Evolutionary conservation across 2,888 invertebrate genomes (phyloP), one percentile per base, ranked within the genome.

Genomic region (Heliconius aoede): DNA sequence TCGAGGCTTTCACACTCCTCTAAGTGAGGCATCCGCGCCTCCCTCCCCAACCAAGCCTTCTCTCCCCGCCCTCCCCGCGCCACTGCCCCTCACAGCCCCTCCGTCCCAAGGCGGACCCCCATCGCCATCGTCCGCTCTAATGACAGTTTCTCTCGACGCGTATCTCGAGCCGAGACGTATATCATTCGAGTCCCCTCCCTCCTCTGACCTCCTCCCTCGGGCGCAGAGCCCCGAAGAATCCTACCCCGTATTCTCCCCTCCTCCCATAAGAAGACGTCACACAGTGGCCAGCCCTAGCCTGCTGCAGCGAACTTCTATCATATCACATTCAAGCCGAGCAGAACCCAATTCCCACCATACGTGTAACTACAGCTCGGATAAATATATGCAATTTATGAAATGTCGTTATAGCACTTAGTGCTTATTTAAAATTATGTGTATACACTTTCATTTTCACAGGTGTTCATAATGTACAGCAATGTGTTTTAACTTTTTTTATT

Each of bases 191-290:
- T 97, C 97, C 11, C 97, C 97, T 18, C 96, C 97, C 5, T 95
- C 96, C 82, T 97, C 97, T 74, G 97, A 97, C 80, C 90, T 97
- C 65, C 95, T 96, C 82, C 95, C 95, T 28, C 95, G 96, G 36
- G 95, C 95, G 32, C 95, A 95, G 21, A 96, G 96, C 75, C 96
- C 96, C n/a, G 97, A 97, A 83, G 98, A 97, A 81, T 97, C 97
- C 80, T 97, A 97, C 86, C 97, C 97, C 5, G 97, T 98, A 65
- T 98, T 98, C 91, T 97, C 97, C 5, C 97, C 98, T 30, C 97
- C 97, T 46, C 97, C 97, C 0, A 96, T 95, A 95, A 88, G 97
- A 95, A 91, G 97, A 95, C 86, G 95, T 95, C 91, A 95, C 96
- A 92, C 94, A 67, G 88, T 93, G 77, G 91, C 93, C 80, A 94